Evolutionary conservation across 2,113 vertebrate genomes (phyloP).

Genomic region (Chionomys nivalis): DNA sequence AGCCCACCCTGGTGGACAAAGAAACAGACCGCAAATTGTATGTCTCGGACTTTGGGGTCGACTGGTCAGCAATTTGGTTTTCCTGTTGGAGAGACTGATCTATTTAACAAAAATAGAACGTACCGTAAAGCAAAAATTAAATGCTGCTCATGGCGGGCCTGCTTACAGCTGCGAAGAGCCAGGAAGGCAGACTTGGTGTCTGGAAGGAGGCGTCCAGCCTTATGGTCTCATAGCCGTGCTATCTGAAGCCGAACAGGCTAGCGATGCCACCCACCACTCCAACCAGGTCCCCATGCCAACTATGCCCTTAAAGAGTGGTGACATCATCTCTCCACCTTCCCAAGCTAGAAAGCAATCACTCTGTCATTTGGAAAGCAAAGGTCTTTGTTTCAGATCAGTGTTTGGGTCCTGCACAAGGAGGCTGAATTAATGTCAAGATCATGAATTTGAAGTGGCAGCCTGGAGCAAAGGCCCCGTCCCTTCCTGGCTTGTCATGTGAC

Average conservation of each 20-base stretch:
- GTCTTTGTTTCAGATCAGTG: background rate
- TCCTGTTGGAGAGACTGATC: conserved; percentile 71
- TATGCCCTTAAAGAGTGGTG: background rate
- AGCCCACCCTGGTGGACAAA: conserved; percentile 37
- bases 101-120: conserved; percentile 78
- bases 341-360: background rate
- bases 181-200: background rate
- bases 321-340: background rate
- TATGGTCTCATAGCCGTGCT: background rate
- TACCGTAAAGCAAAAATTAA: conserved; percentile 75
- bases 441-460: background rate
- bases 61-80: conserved; percentile 75
- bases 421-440: background rate
- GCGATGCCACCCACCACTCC: background rate
- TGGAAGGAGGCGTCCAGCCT: background rate
- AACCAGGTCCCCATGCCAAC: background rate
- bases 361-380: background rate
- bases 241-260: background rate
- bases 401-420: background rate
- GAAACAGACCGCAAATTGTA: conserved; percentile 69
- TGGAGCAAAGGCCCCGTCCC: background rate
- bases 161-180: conserved; percentile 55
- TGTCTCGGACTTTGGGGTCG: conserved; percentile 60
- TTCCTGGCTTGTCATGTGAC: background rate
- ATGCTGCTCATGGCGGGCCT: conserved; percentile 7